These are phyloP conservation scores for Pampus argenteus DNA, from an alignment of 2,797 vertebrate species.

Conservation along the genomic window DNA sequence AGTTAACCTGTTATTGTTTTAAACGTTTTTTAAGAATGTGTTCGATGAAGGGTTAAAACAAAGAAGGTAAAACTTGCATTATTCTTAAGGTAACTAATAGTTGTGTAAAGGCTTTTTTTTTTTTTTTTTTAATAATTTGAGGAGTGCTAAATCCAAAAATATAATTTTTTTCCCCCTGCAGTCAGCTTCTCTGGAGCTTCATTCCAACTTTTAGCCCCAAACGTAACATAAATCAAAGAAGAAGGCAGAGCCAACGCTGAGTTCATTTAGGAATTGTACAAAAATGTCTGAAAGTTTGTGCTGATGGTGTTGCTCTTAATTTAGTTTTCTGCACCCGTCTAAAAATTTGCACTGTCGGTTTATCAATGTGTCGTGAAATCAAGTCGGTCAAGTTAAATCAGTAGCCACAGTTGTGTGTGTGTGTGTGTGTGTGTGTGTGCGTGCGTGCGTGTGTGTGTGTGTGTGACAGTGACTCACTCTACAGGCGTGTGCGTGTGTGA, in stretches of 20 bases:
- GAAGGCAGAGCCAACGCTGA: slow-evolving; percentile 38
- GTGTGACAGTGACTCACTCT: slow-evolving; percentile 20
- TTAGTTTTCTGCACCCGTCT: slow-evolving; percentile 67
- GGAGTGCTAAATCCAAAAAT: slow-evolving; percentile 42
- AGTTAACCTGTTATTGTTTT: slow-evolving; percentile 63
- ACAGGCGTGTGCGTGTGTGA: slow-evolving; percentile 22
- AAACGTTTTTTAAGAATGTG: slow-evolving; percentile 55
- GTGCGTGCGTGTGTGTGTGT: slow-evolving; percentile 15
- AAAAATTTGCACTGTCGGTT: slow-evolving; percentile 77
- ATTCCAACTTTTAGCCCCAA: slow-evolving; percentile 60
- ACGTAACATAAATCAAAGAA: neutral
- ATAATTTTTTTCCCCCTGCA: slow-evolving; percentile 7
- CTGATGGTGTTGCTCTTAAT: slow-evolving; percentile 57
- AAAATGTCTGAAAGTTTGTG: slow-evolving; percentile 56
- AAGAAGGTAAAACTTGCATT: slow-evolving; percentile 44
- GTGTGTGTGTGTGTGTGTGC: slow-evolving; percentile 28
- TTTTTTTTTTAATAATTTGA: slow-evolving; percentile 28
- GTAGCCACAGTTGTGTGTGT: slow-evolving; percentile 45
- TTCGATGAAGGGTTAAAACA: slow-evolving; percentile 62
- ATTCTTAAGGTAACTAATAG: slow-evolving; percentile 32
- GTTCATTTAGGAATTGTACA: slow-evolving; percentile 61
- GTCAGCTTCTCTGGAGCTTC: slow-evolving; percentile 67
- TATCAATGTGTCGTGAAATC: slow-evolving; percentile 71
- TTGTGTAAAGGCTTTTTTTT: slow-evolving; percentile 41
- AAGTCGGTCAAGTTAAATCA: slow-evolving; percentile 62